phyloP scores from a whole-genome alignment of 1,140 invertebrate genomes.

The Idris sp. region DNA sequence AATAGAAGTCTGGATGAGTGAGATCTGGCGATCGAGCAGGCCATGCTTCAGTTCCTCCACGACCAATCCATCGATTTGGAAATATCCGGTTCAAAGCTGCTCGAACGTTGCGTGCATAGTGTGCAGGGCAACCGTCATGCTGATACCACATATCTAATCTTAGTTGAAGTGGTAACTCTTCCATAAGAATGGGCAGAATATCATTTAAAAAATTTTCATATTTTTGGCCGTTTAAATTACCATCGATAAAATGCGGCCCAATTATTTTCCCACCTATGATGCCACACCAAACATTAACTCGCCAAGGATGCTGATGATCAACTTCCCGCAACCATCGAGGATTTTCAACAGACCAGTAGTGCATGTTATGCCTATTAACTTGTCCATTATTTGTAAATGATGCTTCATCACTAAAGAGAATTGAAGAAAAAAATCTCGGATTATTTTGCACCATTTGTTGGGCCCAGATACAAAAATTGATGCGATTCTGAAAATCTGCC shows the following conservation, averaged over 20 bases:
- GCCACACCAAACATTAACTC: slow-evolving; percentile 14
- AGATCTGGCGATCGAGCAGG: neutral
- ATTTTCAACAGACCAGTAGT: slow-evolving; percentile 2
- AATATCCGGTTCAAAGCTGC: neutral
- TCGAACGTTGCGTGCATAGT: neutral
- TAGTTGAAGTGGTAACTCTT: neutral
- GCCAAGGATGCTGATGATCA: slow-evolving; percentile 10
- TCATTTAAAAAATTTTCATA: neutral
- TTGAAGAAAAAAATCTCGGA: neutral
- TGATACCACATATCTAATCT: slow-evolving; percentile 3
- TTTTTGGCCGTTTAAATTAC: neutral
- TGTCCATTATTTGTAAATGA: neutral
- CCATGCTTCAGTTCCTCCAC: neutral
- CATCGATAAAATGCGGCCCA: slow-evolving; percentile 1
- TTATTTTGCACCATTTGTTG: neutral
- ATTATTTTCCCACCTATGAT: slow-evolving; percentile 6
- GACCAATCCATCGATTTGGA: neutral
- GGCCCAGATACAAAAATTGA: slow-evolving; percentile 33
- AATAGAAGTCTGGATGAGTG: neutral
- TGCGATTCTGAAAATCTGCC: slow-evolving; percentile 33
- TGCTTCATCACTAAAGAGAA: slow-evolving; percentile 8
- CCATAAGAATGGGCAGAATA: neutral
- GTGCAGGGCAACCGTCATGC: neutral
- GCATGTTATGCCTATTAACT: neutral
- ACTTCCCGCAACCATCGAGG: slow-evolving; percentile 4